A percentile compares a stretch with the other conserved stretches of the same genome.
These are phyloP conservation scores for Athene noctua DNA, from an alignment of 2,113 vertebrate species.

Conservation along the genomic window DNA sequence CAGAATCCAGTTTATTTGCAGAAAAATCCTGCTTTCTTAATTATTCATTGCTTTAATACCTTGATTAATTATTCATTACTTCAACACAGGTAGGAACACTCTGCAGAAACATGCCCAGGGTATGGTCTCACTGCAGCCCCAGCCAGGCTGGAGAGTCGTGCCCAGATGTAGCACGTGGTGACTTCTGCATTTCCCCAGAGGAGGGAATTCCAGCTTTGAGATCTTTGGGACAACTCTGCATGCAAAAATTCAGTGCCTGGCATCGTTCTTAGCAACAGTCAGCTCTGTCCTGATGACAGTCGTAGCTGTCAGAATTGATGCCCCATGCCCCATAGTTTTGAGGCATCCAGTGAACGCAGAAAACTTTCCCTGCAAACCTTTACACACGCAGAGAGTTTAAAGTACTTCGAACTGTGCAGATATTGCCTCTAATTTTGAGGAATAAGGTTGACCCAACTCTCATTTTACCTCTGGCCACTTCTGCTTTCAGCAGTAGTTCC, in stretches of 20 bases:
- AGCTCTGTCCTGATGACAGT: neutral
- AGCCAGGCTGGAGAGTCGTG: neutral
- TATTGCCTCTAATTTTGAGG: neutral
- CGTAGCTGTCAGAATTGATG: neutral
- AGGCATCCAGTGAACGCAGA: neutral
- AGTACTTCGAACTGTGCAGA: neutral
- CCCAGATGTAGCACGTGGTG: rapidly evolving
- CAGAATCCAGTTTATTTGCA: neutral
- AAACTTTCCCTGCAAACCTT: neutral
- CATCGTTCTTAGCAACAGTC: neutral
- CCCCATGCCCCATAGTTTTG: neutral
- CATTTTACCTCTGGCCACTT: neutral
- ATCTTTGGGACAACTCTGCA: neutral
- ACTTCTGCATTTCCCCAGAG: neutral
- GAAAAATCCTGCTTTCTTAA: neutral
- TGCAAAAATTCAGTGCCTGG: neutral
- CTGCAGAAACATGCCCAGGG: neutral
- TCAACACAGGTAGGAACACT: neutral
- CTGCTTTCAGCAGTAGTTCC: neutral
- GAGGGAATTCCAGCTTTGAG: neutral
- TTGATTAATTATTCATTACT: neutral
- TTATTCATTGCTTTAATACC: neutral
- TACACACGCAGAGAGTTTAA: neutral
- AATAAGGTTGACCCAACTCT: neutral
- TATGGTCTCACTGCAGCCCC: neutral